Evolutionary conservation across 2,888 invertebrate species (phyloP), one percentile per base, ranked within the genome.

Genomic region (Trichogramma evanescens): DNA sequence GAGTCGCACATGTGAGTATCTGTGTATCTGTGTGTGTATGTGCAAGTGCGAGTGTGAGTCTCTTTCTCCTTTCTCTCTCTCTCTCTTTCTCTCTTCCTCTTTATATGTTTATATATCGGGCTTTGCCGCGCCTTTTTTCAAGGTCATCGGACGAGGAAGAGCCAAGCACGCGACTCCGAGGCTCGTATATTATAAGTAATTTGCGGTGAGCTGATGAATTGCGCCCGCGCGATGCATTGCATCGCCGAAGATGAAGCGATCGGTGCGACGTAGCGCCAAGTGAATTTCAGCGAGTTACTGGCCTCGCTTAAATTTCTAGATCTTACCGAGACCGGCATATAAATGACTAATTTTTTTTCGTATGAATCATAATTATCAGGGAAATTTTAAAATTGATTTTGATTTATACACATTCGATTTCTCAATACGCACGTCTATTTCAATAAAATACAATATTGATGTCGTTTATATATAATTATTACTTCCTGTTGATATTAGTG

Each of bases 201-300:
- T 48, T 49, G 57, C 57, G 56, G 51, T 50, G 45, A 50, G 54
- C 54, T 61, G 61, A 61, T 61, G 54, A 61, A 61, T 57, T n/a
- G 54, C 61, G 8, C n/a, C 10, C 54, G 57, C 54, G 54, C 50
- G 59, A 62, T 59, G 59, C 58, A 63, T 60, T 60, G 26, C 56
- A 56, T 48, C 56, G 57, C 54, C 26, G 2, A 26, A 26, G 26
- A 26, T 26, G 26, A 26, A 26, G 6, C 26, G 5, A 8, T 4
- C 6, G 46, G 52, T 10, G 43, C 5, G 9, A n/a, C 5, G n/a
- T 8, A 38, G 44, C 43, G 44, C 42, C 13, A 8, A 54, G 6
- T 39, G 43, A 46, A 26, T 26, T 26, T 26, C 26, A 26, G 26
- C 26, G 26, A 26, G 3, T 26, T 26, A 26, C 26, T 26, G 26